phyloP scores from a whole-genome alignment of 2,113 vertebrate species.

The Cyanoderma ruficeps region DNA sequence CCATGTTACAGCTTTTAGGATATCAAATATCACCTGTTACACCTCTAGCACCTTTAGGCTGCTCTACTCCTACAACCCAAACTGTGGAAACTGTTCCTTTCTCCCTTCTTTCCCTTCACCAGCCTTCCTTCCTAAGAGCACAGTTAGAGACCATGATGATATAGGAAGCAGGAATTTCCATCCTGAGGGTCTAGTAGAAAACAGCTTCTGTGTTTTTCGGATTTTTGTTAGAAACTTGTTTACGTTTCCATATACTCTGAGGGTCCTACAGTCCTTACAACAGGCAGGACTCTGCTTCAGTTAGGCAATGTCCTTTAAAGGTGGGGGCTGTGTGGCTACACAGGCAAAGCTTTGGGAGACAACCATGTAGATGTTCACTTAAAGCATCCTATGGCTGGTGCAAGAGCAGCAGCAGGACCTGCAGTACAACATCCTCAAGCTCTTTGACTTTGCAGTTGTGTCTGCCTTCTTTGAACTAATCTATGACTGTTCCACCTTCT shows the following conservation, averaged over 20 bases:
- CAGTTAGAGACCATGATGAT: not conserved
- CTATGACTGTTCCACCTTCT: not conserved
- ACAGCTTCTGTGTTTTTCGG: not conserved
- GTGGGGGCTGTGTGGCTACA: not conserved
- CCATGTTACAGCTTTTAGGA: not conserved
- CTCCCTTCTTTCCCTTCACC: not conserved
- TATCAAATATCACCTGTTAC: not conserved
- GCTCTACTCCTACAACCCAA: not conserved
- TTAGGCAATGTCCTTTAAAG: not conserved
- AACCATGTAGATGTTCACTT: not conserved
- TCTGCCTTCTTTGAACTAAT: not conserved
- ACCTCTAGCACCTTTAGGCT: not conserved
- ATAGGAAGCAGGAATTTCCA: not conserved
- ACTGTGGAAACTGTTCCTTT: not conserved
- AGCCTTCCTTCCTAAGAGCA: not conserved
- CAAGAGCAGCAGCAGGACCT: not conserved
- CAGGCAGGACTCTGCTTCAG: not conserved
- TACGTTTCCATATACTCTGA: not conserved
- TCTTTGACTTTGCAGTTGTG: not conserved
- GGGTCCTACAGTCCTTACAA: not conserved
- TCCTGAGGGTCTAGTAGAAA: not conserved
- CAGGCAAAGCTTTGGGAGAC: not conserved
- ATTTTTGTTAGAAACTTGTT: not conserved
- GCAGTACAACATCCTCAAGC: not conserved
- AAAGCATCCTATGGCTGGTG: not conserved